Evolutionary conservation across 2,113 vertebrate genomes (phyloP), one percentile per base, ranked within the genome.

Genomic region (Equus przewalskii): DNA sequence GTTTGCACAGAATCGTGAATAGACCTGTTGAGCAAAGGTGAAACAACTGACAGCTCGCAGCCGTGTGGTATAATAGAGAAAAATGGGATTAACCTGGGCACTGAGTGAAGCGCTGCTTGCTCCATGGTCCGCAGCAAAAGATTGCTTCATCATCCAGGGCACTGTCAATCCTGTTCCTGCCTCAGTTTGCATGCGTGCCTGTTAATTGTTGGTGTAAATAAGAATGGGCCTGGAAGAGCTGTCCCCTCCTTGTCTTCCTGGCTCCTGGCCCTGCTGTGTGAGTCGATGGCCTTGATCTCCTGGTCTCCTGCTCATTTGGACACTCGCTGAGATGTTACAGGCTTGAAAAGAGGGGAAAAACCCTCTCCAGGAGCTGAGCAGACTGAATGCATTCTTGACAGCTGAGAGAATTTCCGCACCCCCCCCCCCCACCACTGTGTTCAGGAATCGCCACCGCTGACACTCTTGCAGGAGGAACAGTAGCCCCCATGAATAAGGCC

Each of bases 91-190:
- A 36, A 33, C n/a, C 49, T 22, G 12, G 58, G 56, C 6, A 1
- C 21, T 2, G 7, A 70, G 21, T 3, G n/a, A 1, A 2, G 19
- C 8, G 11, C 10, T 1, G 1, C 30, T 65, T 33, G 12, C 73
- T 89, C 33, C 12, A 1, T 60, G n/a, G 41, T 79, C 58, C 28
- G 18, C 5, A 1, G 79, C 49, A 24, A 16, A 8, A 33, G 16
- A 28, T 79, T 26, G 21, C 65, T 19, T 49, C 54, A 19, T 51
- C 22, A 1, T 28, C 89, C 54, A 36, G 70, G 36, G n/a, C 41
- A 56, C 60, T 54, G n/a, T 19, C 21, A 5, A 79, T 67, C 4
- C 56, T 58, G 64, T 26, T 72, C 70, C 65, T 30, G 67, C 7
- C 49, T 5, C 49, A 81, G 84, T 65, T n/a, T 24, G 15, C 56